Percentiles rank a stretch among this genome's conserved stretches.
Evolutionary conservation across 2,113 vertebrate species (phyloP).

Genomic region (Epinephelus fuscoguttatus): DNA sequence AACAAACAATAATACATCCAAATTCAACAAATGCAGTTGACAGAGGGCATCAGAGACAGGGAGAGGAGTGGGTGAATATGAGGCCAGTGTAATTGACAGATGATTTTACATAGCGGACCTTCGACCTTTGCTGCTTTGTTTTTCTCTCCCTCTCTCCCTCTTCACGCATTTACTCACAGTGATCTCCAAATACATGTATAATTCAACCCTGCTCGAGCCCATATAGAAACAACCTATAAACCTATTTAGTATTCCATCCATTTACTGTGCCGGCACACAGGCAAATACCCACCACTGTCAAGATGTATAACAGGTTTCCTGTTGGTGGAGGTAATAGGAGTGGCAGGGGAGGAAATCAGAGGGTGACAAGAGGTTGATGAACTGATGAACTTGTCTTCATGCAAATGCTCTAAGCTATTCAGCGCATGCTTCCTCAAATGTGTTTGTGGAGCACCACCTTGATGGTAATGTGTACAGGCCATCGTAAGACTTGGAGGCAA

Average conservation of each 20-base stretch:
- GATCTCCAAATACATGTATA: constrained; percentile 68
- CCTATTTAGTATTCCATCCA: constrained; percentile 64
- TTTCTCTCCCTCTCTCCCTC: constrained; percentile 7
- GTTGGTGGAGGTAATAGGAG: constrained; percentile 57
- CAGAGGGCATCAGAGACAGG: constrained; percentile 48
- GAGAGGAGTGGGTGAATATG: constrained; percentile 33
- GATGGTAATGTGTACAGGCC: constrained; percentile 44
- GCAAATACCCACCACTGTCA: constrained; percentile 62
- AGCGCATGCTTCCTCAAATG: constrained; percentile 38
- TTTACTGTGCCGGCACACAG: constrained; percentile 35
- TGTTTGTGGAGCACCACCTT: constrained; percentile 46
- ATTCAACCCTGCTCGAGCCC: constrained; percentile 54
- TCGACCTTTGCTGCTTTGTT: constrained; percentile 53
- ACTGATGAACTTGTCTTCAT: constrained; percentile 61
- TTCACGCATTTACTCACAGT: constrained; percentile 22
- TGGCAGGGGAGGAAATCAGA: constrained; percentile 55
- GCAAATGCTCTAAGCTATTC: constrained; percentile 47
- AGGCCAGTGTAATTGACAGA: constrained; percentile 58
- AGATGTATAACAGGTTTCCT: constrained; percentile 52
- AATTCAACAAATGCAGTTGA: constrained; percentile 70
- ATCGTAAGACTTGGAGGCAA: constrained; percentile 40
- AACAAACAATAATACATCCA: constrained; percentile 62
- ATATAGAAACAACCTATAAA: constrained; percentile 29
- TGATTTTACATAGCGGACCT: constrained; percentile 43
- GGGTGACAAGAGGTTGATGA: constrained; percentile 57